phyloP scores from a whole-genome alignment of 2,888 invertebrate species.

The Morpho achilles region DNA sequence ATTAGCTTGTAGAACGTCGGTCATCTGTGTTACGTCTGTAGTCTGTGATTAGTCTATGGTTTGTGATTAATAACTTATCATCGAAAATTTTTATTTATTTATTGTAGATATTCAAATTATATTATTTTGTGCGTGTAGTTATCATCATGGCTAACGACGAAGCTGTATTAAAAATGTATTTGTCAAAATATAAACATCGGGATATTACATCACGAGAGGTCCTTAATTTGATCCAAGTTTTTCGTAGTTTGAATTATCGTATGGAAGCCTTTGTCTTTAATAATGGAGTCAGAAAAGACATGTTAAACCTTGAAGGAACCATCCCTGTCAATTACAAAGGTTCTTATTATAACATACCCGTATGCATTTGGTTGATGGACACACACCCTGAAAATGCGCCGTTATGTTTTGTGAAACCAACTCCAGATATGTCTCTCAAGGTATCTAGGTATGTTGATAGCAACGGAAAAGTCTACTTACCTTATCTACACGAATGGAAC shows the following conservation, averaged over 20 bases:
- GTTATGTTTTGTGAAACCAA: conserved; percentile 96
- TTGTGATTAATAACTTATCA: too few species aligned
- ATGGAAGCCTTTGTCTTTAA: conserved; percentile 86
- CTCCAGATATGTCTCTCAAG: conserved; percentile 96
- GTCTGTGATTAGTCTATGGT: too few species aligned
- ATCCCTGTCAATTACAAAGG: conserved; percentile 96
- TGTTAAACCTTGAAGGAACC: conserved; percentile 93
- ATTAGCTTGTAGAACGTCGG: too few species aligned
- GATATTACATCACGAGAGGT: conserved; percentile 69
- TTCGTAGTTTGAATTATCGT: conserved; percentile 66
- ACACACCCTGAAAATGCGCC: conserved; percentile 98
- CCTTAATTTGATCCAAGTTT: conserved; percentile 62
- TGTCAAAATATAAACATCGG: conserved; percentile 67
- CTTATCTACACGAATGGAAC: conserved; percentile 97
- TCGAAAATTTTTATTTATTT: too few species aligned
- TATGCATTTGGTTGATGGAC: conserved; percentile 97
- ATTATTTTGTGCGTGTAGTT: conserved; percentile 4
- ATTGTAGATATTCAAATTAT: neutral
- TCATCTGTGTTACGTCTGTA: too few species aligned
- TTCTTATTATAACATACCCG: conserved; percentile 95
- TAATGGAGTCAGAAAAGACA: conserved; percentile 89
- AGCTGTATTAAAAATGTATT: conserved; percentile 56
- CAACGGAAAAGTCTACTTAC: conserved; percentile 97
- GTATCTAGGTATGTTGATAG: conserved; percentile 96
- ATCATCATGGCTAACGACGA: conserved; percentile 66